phyloP scores from a whole-genome alignment of 2,888 invertebrate genomes.

The Sesia apiformis region DNA sequence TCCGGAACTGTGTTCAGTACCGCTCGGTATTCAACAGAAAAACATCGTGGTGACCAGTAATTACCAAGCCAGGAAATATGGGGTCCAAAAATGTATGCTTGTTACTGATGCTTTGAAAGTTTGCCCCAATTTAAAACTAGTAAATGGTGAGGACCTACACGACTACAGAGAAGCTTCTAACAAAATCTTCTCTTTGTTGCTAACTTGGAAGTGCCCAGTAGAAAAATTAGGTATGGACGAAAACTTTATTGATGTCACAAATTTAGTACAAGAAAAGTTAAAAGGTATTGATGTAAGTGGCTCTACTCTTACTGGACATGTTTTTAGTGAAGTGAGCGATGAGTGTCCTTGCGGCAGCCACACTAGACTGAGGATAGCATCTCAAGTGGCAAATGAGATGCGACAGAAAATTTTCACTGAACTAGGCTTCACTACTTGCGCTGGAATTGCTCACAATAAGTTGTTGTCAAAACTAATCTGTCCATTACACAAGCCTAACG shows the following conservation, averaged over 20 bases:
- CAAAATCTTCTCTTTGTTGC: constrained; percentile 81
- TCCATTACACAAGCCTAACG: constrained; percentile 83
- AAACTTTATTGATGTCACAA: constrained; percentile 87
- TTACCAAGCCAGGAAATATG: constrained; percentile 84
- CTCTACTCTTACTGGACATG: constrained; percentile 69
- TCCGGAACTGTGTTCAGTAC: constrained; percentile 78
- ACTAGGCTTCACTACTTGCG: constrained; percentile 84
- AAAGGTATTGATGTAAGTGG: constrained; percentile 41
- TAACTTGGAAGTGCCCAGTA: constrained; percentile 81
- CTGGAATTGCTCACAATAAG: constrained; percentile 90
- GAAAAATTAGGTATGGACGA: constrained; percentile 91
- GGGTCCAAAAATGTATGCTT: constrained; percentile 85
- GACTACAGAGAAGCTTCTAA: constrained; percentile 86
- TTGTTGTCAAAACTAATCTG: constrained; percentile 86
- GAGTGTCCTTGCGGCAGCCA: constrained; percentile 85
- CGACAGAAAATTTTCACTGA: constrained; percentile 79
- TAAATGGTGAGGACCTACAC: constrained; percentile 88
- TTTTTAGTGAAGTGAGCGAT: constrained; percentile 69
- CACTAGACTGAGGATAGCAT: constrained; percentile 79
- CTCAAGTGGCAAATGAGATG: constrained; percentile 84
- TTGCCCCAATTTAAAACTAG: constrained; percentile 83
- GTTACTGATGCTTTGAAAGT: constrained; percentile 81
- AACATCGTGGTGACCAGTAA: constrained; percentile 89
- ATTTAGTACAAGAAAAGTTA: constrained; percentile 73
- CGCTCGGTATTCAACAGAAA: constrained; percentile 89